Conservation (phyloP, 1,140 invertebrate species). For the Popillia japonica region DNA sequence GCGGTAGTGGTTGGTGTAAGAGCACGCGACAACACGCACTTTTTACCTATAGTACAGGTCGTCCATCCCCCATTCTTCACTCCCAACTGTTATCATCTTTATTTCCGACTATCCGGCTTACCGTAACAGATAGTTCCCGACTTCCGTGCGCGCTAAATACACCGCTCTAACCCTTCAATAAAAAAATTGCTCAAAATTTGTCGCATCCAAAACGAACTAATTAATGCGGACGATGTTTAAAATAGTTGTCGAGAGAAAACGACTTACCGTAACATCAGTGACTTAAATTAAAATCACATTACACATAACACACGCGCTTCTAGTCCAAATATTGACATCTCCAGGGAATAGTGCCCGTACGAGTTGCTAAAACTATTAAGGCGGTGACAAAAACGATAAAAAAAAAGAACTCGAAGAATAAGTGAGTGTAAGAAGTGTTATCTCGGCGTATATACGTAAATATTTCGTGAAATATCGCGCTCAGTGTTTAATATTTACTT, state of each 20-base stretch:
- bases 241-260: not conserved
- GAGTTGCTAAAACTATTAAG: not conserved
- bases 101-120: not conserved
- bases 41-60: constrained; percentile 41
- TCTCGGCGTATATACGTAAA: not conserved
- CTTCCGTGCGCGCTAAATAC: constrained; percentile 47
- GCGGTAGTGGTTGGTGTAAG: not conserved
- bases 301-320: not conserved
- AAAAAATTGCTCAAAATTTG: no score
- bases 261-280: not conserved
- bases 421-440: not conserved
- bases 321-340: not conserved
- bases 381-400: not conserved
- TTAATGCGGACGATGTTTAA: not conserved
- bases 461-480: not conserved
- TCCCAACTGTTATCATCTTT: not conserved
- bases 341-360: not conserved
- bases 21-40: constrained; percentile 43
- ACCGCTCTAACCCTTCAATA: constrained; percentile 40
- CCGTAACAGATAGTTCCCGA: constrained; percentile 27
- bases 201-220: not conserved
- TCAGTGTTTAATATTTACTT: not conserved
- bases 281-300: not conserved
- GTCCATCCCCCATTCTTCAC: constrained; percentile 48
- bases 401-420: not conserved